These are phyloP conservation scores for Scartelaos histophorus DNA, from an alignment of 2,113 vertebrate genomes.

Conservation along the genomic window DNA sequence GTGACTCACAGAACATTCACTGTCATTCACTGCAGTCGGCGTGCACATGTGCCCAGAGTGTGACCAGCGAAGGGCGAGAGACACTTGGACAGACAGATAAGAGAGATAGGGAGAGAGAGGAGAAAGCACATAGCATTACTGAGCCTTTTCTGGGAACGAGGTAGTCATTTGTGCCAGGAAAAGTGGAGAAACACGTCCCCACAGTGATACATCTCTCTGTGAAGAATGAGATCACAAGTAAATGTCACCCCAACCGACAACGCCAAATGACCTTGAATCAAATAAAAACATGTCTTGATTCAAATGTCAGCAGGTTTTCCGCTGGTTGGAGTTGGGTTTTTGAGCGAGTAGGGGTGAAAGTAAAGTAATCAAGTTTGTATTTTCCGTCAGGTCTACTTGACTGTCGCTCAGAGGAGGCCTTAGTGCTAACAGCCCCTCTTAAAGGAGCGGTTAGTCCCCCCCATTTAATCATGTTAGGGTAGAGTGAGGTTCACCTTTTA, in stretches of 20 bases:
- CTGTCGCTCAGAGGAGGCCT: slow-evolving; percentile 38
- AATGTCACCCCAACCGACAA: slow-evolving; percentile 66
- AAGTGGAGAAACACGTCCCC: slow-evolving; percentile 70
- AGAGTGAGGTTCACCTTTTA: slow-evolving; percentile 23
- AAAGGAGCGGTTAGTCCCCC: slow-evolving; percentile 27
- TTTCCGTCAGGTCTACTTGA: slow-evolving; percentile 44
- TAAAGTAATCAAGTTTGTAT: slow-evolving; percentile 62
- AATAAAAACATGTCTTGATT: slow-evolving; percentile 67
- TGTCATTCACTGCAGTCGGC: slow-evolving; percentile 65
- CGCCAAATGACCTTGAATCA: slow-evolving; percentile 70
- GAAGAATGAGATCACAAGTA: slow-evolving; percentile 71
- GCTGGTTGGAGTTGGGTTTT: slow-evolving; percentile 54
- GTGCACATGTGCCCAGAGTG: slow-evolving; percentile 66
- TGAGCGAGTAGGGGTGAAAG: slow-evolving; percentile 60
- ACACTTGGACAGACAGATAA: slow-evolving; percentile 19
- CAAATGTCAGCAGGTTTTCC: slow-evolving; percentile 70
- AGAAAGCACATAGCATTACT: slow-evolving; percentile 49
- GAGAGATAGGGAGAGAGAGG: slow-evolving; percentile 30
- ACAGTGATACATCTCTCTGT: slow-evolving; percentile 68
- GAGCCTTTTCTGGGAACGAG: slow-evolving; percentile 73
- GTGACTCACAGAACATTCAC: slow-evolving; percentile 75
- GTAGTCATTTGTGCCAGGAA: slow-evolving; percentile 75
- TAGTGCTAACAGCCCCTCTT: slow-evolving; percentile 48
- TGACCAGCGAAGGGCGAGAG: slow-evolving; percentile 43
- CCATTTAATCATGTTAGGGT: slow-evolving; percentile 44